phyloP scores from a whole-genome alignment of 2,888 invertebrate genomes.

The Drosophila algonquin region DNA sequence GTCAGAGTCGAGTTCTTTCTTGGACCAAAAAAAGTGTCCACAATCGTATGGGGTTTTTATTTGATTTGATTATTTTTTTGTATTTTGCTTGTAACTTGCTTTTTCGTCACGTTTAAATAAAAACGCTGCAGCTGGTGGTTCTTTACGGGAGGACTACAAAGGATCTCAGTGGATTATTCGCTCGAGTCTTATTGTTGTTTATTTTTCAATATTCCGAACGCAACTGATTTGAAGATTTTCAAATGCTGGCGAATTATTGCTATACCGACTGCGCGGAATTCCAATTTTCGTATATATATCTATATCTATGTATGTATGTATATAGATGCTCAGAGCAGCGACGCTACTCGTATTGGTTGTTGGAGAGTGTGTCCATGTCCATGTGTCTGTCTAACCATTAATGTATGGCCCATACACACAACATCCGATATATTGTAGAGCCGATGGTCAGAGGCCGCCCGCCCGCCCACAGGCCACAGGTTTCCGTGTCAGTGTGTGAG shows the following conservation, averaged over 20 bases:
- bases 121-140: conserved; percentile 68
- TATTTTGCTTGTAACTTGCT: conserved; percentile 69
- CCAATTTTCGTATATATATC: conserved; percentile 58
- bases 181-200: conserved; percentile 80
- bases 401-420: conserved; percentile 45
- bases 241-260: conserved; percentile 81
- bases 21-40: conserved; percentile 31
- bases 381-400: conserved; percentile 28
- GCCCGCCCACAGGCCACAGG: conserved; percentile 55
- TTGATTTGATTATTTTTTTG: conserved; percentile 19
- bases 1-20: conserved; percentile 10
- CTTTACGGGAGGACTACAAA: conserved; percentile 68
- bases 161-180: conserved; percentile 60
- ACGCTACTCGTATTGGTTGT: conserved; percentile 8
- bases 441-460: conserved; percentile 79
- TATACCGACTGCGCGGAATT: conserved; percentile 76
- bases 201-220: conserved; percentile 85
- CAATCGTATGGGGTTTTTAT: conserved; percentile 23
- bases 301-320: neutral
- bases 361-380: conserved; percentile 41
- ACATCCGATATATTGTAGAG: conserved; percentile 46
- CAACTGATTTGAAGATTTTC: conserved; percentile 83
- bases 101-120: conserved; percentile 72
- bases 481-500: conserved; percentile 2
- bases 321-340: neutral